Conservation (phyloP, 2,797 vertebrate species). For the Hipposideros larvatus region DNA sequence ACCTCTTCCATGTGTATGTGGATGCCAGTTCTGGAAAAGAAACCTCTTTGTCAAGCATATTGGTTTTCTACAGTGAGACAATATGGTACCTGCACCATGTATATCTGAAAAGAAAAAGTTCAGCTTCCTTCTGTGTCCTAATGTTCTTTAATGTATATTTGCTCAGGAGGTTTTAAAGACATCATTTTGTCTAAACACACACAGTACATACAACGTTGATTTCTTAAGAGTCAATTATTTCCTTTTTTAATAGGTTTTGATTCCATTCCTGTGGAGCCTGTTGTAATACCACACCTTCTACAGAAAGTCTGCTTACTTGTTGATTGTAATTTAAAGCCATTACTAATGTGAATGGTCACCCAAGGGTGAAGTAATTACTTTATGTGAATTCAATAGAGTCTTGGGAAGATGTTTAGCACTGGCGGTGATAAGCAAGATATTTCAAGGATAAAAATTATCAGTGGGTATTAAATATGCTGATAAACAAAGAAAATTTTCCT, state of each 20-base stretch:
- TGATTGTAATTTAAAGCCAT: slow-evolving; percentile 65
- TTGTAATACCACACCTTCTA: slow-evolving; percentile 77
- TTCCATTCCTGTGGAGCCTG: slow-evolving; percentile 79
- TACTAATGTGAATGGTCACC: background rate
- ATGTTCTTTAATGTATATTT: slow-evolving; percentile 74
- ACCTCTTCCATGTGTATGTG: background rate
- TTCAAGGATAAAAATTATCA: slow-evolving; percentile 43
- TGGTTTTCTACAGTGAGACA: slow-evolving; percentile 1
- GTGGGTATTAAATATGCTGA: background rate
- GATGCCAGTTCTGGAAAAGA: background rate
- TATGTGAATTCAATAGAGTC: background rate
- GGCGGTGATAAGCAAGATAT: background rate
- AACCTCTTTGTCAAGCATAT: background rate
- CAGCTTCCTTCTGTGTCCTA: background rate
- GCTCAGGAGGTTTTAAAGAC: slow-evolving; percentile 80
- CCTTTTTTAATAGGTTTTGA: slow-evolving; percentile 66
- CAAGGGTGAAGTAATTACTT: slow-evolving; percentile 29
- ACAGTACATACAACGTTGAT: slow-evolving; percentile 40
- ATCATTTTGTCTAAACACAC: slow-evolving; percentile 52
- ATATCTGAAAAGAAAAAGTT: background rate
- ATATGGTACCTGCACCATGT: background rate
- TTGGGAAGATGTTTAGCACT: background rate
- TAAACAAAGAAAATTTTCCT: background rate
- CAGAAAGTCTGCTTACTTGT: slow-evolving; percentile 62
- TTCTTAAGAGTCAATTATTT: slow-evolving; percentile 85